Conservation (phyloP, 2,113 vertebrate species). For the Dermatemys mawii region DNA sequence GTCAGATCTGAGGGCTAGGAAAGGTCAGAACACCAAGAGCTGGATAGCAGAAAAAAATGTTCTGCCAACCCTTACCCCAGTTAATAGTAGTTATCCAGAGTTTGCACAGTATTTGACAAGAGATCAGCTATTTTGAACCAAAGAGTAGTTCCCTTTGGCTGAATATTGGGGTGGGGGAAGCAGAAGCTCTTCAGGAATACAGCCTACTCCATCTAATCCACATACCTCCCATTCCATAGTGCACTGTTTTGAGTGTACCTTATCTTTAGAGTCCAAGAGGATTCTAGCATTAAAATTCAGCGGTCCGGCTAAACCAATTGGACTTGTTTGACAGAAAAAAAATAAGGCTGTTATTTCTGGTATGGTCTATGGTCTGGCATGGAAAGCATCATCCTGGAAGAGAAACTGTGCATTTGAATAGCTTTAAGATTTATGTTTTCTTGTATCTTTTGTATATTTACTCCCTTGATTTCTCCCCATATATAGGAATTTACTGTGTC, state of each 20-base stretch:
- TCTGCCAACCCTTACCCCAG: background rate
- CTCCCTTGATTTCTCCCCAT: background rate
- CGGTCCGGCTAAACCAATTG: accelerated
- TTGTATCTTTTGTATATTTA: background rate
- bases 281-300: background rate
- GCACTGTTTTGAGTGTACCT: background rate
- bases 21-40: background rate
- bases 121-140: background rate
- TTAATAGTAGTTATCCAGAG: background rate
- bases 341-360: background rate
- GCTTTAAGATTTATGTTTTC: constrained; percentile 22
- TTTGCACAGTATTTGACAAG: background rate
- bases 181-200: background rate
- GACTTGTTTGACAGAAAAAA: background rate
- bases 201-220: background rate
- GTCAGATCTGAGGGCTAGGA: background rate
- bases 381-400: background rate
- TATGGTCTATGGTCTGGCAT: background rate
- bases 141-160: background rate
- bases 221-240: background rate
- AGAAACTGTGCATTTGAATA: background rate
- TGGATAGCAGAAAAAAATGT: background rate
- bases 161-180: background rate
- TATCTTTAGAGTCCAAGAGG: background rate
- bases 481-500: constrained; percentile 5